Evolutionary conservation across 2,113 vertebrate species (phyloP).

Genomic region (Platysternon megacephalum): DNA sequence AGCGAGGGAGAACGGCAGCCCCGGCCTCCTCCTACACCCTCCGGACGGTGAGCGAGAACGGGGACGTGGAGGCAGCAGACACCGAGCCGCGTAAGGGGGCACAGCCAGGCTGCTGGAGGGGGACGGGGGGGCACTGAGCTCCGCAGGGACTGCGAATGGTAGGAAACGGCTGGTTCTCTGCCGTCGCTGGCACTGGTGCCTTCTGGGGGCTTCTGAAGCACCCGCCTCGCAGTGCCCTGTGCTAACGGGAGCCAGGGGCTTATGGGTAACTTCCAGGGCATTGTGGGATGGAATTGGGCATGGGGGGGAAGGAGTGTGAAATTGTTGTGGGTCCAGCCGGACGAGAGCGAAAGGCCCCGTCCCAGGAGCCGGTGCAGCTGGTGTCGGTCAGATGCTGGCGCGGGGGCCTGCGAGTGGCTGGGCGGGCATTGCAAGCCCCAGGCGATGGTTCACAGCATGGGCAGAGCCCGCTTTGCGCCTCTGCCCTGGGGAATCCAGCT

Average conservation of each 20-base stretch:
- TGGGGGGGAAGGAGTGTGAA: not conserved
- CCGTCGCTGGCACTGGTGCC: not conserved
- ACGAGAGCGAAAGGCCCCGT: not conserved
- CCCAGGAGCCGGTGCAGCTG: not conserved
- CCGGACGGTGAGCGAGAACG: rapidly evolving
- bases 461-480: not conserved
- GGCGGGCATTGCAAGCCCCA: not conserved
- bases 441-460: not conserved
- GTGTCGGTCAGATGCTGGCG: not conserved
- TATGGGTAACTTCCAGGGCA: not conserved
- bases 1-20: not conserved
- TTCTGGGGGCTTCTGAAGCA: no score
- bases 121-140: not conserved
- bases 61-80: rapidly evolving
- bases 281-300: not conserved
- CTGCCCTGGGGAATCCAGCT: not conserved
- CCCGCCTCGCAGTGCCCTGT: not conserved
- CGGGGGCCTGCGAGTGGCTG: no score
- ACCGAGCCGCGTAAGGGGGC: slow-evolving; percentile 58
- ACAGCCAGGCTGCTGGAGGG: not conserved
- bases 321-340: not conserved
- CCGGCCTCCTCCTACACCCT: rapidly evolving
- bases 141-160: not conserved
- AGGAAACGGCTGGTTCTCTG: not conserved
- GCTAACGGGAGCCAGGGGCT: not conserved